These are phyloP conservation scores for Tragelaphus strepsiceros DNA, from an alignment of 2,113 vertebrate genomes.

Conservation along the genomic window DNA sequence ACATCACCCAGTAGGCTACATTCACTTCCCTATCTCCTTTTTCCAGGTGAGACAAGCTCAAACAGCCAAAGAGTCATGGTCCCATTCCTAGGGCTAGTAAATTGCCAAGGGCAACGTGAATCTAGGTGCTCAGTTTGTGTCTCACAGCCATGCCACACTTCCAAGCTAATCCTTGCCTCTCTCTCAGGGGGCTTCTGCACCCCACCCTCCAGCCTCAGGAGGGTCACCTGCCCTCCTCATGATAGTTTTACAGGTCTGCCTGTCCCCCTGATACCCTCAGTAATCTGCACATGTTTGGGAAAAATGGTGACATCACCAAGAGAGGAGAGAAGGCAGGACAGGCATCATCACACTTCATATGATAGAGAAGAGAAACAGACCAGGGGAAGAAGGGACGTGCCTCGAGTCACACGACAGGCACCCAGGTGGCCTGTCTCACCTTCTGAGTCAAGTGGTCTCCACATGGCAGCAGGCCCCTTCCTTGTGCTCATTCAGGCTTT, in stretches of 20 bases:
- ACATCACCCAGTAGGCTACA: background rate
- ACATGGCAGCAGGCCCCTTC: background rate
- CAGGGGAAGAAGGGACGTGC: background rate
- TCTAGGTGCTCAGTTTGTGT: background rate
- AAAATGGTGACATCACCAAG: background rate
- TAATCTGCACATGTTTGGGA: background rate
- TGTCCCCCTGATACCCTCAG: background rate
- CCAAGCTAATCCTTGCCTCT: background rate
- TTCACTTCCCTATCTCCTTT: rapidly evolving
- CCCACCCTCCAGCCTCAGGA: background rate
- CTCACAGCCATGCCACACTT: background rate
- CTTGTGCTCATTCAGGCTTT: background rate
- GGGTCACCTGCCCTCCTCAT: background rate
- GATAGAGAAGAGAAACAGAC: background rate
- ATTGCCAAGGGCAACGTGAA: background rate
- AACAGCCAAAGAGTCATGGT: background rate
- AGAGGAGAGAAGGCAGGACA: background rate
- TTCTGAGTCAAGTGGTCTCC: background rate
- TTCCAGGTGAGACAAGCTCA: background rate
- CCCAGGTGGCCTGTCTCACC: background rate
- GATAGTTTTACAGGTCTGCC: background rate
- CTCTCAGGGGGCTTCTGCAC: rapidly evolving
- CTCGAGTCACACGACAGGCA: background rate
- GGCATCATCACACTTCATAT: no score
- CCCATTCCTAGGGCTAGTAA: background rate